phyloP scores from a whole-genome alignment of 2,113 vertebrate genomes.

The Cyprinodon brontotheroides region DNA sequence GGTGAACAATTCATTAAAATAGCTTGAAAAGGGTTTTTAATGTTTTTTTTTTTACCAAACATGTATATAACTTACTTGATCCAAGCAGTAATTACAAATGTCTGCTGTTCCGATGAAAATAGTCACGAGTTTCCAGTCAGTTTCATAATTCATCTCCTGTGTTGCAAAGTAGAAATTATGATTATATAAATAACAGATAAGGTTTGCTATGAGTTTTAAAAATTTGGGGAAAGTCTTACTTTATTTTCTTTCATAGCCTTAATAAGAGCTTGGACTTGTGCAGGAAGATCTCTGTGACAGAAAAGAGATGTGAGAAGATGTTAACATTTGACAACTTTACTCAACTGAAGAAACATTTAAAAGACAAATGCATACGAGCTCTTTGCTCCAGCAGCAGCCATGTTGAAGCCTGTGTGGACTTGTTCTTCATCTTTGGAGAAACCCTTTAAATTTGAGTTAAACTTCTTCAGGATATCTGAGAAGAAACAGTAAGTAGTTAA shows the following conservation, averaged over 20 bases:
- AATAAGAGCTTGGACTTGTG: conserved; percentile 82
- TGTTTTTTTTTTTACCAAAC: neutral
- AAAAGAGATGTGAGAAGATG: neutral
- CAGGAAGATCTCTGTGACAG: conserved; percentile 79
- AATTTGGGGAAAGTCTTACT: conserved; percentile 65
- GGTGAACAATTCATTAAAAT: conserved; percentile 1
- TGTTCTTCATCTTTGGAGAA: conserved; percentile 79
- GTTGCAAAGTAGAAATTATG: conserved; percentile 1
- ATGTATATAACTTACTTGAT: conserved; percentile 77
- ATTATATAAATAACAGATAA: neutral
- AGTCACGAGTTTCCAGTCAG: conserved; percentile 94
- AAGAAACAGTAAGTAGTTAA: conserved; percentile 18
- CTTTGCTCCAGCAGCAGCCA: conserved; percentile 78
- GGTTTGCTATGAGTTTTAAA: neutral
- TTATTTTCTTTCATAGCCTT: conserved; percentile 79
- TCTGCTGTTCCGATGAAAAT: conserved; percentile 86
- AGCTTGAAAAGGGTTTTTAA: neutral
- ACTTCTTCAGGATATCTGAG: conserved; percentile 90
- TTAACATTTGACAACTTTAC: neutral
- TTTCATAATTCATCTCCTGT: conserved; percentile 85
- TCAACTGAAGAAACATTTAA: neutral
- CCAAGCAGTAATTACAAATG: conserved; percentile 86
- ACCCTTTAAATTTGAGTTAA: conserved; percentile 84
- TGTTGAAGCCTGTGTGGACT: conserved; percentile 82
- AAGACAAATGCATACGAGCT: conserved; percentile 76